Evolutionary conservation across 1,140 invertebrate genomes (phyloP), one percentile per base, ranked within the genome.

Genomic region (Onthophagus taurus): DNA sequence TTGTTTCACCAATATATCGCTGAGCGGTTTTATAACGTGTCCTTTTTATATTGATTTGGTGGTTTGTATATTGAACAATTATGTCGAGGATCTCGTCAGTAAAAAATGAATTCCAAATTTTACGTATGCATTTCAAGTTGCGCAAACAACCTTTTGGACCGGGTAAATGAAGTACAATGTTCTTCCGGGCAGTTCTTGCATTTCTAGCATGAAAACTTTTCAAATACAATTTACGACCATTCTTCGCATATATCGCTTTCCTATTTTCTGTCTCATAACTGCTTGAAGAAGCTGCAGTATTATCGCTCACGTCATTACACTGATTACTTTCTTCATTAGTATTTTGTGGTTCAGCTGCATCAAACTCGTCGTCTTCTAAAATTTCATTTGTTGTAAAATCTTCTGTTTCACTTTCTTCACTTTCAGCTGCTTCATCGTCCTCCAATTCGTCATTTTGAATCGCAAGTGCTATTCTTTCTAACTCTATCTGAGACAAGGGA

Each of bases 1-100:
- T 36, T 36, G 4, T 36, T 17, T 36, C 12, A 18, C 17, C 14
- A 18, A 36, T 17, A 36, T 18, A 36, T 9, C 34, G 34, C 18
- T 36, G 34, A 18, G 18, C 18, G 18, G 34, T 36, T 18, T 36
- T 36, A 12, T 18, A 20, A 36, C 34, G 6, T 13, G 7, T 31
- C 31, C 31, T 31, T n/a, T 31, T 4, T 18, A 20, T 36, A 6
- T 36, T 12, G 14, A 36, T 36, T 36, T 36, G 6, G 5, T 36
- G 6, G 12, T 36, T 36, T 36, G 34, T 36, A 36, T 36, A 9
- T 20, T 12, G 4, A 17, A 36, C 34, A 18, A 36, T 19, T 17
- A 17, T 18, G 18, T 36, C 34, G 7, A 36, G 7, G 6, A 36
- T 36, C 7, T 36, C 9, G 17, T 36, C 34, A 19, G 14, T 9